Percentiles rank a stretch among this genome's conserved stretches.
phyloP scores from a whole-genome alignment of 2,888 invertebrate species.

The Xestoiulus laeticollis region DNA sequence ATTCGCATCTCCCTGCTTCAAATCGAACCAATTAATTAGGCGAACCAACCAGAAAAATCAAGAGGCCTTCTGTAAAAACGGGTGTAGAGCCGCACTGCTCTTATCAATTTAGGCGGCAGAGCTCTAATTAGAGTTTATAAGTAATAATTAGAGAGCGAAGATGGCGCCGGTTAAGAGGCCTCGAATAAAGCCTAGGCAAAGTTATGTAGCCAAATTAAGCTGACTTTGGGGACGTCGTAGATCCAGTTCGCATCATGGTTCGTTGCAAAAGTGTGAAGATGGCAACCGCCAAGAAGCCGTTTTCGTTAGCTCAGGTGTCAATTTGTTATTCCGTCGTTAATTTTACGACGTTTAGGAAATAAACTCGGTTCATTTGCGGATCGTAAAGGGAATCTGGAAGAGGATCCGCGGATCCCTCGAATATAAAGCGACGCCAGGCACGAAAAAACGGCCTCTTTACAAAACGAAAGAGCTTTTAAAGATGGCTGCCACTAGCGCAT shows the following conservation, averaged over 20 bases:
- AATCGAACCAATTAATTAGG: neutral
- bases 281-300: neutral
- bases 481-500: neutral
- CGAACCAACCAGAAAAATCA: neutral
- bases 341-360: slow-evolving; percentile 26
- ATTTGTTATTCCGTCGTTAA: slow-evolving; percentile 26
- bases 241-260: slow-evolving; percentile 19
- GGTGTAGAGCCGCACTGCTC: neutral
- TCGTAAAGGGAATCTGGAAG: slow-evolving; percentile 12
- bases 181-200: slow-evolving; percentile 3
- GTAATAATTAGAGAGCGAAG: slow-evolving; percentile 12
- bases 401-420: neutral
- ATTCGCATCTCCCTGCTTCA: neutral
- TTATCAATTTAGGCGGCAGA: slow-evolving; percentile 3
- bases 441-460: neutral
- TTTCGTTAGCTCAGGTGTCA: slow-evolving; percentile 26
- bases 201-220: slow-evolving; percentile 20
- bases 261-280: neutral
- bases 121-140: slow-evolving; percentile 26
- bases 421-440: slow-evolving; percentile 3
- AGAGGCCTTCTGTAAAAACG: neutral
- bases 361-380: slow-evolving; percentile 19
- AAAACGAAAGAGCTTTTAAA: neutral
- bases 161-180: slow-evolving; percentile 3
- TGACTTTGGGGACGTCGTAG: neutral